Base-by-base conservation (phyloP, 2,888 invertebrate genomes). In the Muschampia plurimacula region DNA sequence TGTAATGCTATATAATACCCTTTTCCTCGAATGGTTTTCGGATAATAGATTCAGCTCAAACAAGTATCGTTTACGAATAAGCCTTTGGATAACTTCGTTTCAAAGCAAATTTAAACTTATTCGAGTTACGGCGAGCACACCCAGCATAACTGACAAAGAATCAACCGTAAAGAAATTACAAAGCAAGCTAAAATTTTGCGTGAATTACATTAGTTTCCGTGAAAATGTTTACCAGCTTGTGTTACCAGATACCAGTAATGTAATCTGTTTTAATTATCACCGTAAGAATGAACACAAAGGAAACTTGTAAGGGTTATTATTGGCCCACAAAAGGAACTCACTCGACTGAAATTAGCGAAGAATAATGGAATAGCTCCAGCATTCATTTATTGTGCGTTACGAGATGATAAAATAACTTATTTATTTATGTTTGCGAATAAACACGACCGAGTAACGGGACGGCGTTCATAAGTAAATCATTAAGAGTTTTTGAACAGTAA, bases 1-100 rank as follows among this genome's bases (percentile, higher is more conserved):
- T 75, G 66, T 75, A 76, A 78, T 76, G 75, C 76, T 32, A 77
- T 70, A 65, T 70, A 71, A 71, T 76, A 22, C 67, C 74, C 57
- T 67, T 67, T 74, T 74, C 65, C 65, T 72, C 69, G 74, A 75
- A 77, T 77, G 73, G 73, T 67, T 77, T 75, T 75, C 64, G 73
- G 74, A 77, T 76, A 74, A 74, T 74, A 75, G 72, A 69, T 70
- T 73, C 46, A 65, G 60, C 52, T 60, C 68, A 55, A 68, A 71
- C 64, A 70, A 68, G 63, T 71, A 71, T 66, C 65, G 71, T 57
- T 71, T 66, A 59, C 65, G 71, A 65, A 59, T 44, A 22, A 71
- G 46, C 71, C 59, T 46, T 60, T 57, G 64, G 64, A 65, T 65
- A 41, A 52, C 65, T 10, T 41, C 65, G 65, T 59, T 44, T 55